Conservation (phyloP, 2,888 invertebrate species). For the Tipula unca region DNA sequence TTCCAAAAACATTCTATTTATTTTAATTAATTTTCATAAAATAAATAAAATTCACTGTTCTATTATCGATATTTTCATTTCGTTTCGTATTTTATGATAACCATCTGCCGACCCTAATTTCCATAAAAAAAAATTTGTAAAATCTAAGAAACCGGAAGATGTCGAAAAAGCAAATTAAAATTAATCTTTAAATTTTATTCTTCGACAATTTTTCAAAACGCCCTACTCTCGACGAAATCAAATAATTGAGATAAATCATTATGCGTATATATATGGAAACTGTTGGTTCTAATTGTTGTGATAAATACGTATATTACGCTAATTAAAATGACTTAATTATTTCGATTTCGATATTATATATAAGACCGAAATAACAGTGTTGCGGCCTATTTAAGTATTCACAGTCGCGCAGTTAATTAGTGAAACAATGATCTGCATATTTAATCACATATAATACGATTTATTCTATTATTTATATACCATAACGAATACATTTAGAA, state of each 20-base stretch:
- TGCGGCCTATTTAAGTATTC: neutral
- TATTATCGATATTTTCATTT: constrained; percentile 8
- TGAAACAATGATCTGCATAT: neutral
- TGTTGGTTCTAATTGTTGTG: neutral
- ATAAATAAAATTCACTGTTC: neutral
- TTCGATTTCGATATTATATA: neutral
- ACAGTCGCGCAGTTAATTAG: neutral
- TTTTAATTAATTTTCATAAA: neutral
- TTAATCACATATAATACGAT: neutral
- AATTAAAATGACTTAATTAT: neutral
- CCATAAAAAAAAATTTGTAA: neutral
- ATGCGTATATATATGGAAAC: neutral
- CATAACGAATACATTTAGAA: neutral
- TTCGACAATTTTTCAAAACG: neutral
- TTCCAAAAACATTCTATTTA: neutral
- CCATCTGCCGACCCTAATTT: constrained; percentile 14
- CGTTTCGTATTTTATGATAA: neutral
- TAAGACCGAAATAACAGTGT: neutral
- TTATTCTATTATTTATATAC: too few species aligned
- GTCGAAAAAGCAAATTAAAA: neutral
- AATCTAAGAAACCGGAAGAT: neutral
- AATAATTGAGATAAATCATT: constrained; percentile 14
- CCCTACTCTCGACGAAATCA: neutral
- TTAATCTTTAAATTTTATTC: constrained; percentile 4
- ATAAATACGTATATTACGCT: neutral